Percentiles rank a stretch among this genome's conserved stretches.
phyloP scores from a whole-genome alignment of 2,113 vertebrate genomes.

The Oryctolagus cuniculus region mOryCun1.1 NC_091445.1:55400501-55401000 shows the following conservation, averaged over 20 bases:
- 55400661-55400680: not conserved
- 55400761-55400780: conserved; percentile 21
- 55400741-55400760: conserved; percentile 20
- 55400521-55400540: too few species aligned
- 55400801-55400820: conserved; percentile 63
- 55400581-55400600: too few species aligned
- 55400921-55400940: conserved; percentile 63
- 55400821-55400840: conserved; percentile 73
- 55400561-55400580: too few species aligned
- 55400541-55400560: too few species aligned
- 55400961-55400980: conserved; percentile 74
- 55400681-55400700: not conserved
- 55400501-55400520: too few species aligned
- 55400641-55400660: not conserved
- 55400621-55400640: not conserved
- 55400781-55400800: conserved; percentile 51
- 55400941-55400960: conserved; percentile 71
- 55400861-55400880: conserved; percentile 75
- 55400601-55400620: too few species aligned
- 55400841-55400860: conserved; percentile 77
- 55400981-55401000: conserved; percentile 83
- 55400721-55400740: not conserved
- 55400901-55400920: conserved; percentile 68
- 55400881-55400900: conserved; percentile 71
- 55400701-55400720: conserved; percentile 58